These are phyloP conservation scores for Scaptomyza pallida DNA, from an alignment of 1,140 invertebrate genomes.

Conservation along the genomic window DNA sequence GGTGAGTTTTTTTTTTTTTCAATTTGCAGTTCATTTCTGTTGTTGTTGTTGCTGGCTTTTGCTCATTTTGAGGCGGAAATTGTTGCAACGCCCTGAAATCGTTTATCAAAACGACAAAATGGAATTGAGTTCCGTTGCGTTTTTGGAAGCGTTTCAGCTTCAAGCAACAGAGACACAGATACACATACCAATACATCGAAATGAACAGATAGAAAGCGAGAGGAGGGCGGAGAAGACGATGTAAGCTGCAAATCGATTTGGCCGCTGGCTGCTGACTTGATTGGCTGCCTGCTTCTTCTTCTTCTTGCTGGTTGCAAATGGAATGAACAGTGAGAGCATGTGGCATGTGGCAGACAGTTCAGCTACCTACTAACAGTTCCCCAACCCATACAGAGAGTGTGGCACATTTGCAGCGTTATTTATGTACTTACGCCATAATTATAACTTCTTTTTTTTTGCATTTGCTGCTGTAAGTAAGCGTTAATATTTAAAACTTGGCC, in stretches of 20 bases:
- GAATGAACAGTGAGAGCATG: slow-evolving; percentile 8
- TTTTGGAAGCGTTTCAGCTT: slow-evolving; percentile 30
- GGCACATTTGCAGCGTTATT: slow-evolving; percentile 66
- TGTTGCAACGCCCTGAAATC: slow-evolving; percentile 82
- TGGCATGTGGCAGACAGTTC: slow-evolving; percentile 17
- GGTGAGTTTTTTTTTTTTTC: slow-evolving; percentile 53
- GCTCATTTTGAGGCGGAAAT: slow-evolving; percentile 80
- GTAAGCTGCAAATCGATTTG: slow-evolving; percentile 80
- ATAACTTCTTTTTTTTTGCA: slow-evolving; percentile 63
- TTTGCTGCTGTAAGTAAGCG: slow-evolving; percentile 73
- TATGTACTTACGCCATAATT: slow-evolving; percentile 78
- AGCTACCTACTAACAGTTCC: neutral
- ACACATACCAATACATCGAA: neutral
- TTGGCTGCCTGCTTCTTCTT: slow-evolving; percentile 38
- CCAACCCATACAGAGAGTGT: neutral
- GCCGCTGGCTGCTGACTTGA: slow-evolving; percentile 65
- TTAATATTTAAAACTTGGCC: slow-evolving; percentile 77
- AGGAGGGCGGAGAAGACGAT: slow-evolving; percentile 11
- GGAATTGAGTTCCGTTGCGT: slow-evolving; percentile 77
- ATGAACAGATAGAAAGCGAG: neutral
- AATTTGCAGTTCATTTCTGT: slow-evolving; percentile 70
- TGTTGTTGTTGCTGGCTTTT: slow-evolving; percentile 18
- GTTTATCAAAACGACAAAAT: slow-evolving; percentile 83
- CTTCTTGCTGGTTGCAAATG: slow-evolving; percentile 2
- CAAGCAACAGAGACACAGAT: neutral